Base-by-base conservation (phyloP, 2,888 invertebrate genomes). In the Ditula angustiorana region DNA sequence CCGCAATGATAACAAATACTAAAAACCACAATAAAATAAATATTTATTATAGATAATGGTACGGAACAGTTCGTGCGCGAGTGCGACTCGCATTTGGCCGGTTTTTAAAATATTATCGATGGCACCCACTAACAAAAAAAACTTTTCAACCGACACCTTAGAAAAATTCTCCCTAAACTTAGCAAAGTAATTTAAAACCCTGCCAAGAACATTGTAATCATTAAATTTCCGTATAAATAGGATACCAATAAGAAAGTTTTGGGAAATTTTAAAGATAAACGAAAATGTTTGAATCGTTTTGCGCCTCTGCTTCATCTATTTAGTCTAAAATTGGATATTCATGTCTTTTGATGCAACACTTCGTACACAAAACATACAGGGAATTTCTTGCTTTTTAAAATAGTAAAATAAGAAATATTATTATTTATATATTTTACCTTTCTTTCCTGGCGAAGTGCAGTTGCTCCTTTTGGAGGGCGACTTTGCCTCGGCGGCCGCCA, bases 401-500 rank as follows among this genome's bases (percentile, higher is more conserved):
- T 13, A 41, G 7, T 1, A 19, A 2, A 26, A 7, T 16, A 3
- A 5, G 16, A 16, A 10, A 16, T 16, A 28, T 10, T 26, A 2
- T 16, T 23, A 7, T 24, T 23, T 30, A 23, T 13, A 8, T 26
- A 56, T n/a, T 41, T 80, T 88, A 93, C 93, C 93, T 92, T 93
- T 93, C 77, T 93, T 93, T 69, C 88, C 92, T 16, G 92, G 93
- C 66, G 93, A 92, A 61, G 92, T 86, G 80, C 88, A 89, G 84
- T 92, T 92, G 79, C 86, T 88, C 83, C 86, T 90, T 80, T 88
- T 90, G 60, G 89, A 87, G 46, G 92, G 90, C 69, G 92, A 92
- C 80, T 92, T 92, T 71, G 85, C 74, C 71, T 90, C 91, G 67
- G 88, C 85, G 61, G 88, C 84, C 68, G 91, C 92, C 92, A 92